phyloP scores from a whole-genome alignment of 2,888 invertebrate genomes.

The Callyntrura sp. region DNA sequence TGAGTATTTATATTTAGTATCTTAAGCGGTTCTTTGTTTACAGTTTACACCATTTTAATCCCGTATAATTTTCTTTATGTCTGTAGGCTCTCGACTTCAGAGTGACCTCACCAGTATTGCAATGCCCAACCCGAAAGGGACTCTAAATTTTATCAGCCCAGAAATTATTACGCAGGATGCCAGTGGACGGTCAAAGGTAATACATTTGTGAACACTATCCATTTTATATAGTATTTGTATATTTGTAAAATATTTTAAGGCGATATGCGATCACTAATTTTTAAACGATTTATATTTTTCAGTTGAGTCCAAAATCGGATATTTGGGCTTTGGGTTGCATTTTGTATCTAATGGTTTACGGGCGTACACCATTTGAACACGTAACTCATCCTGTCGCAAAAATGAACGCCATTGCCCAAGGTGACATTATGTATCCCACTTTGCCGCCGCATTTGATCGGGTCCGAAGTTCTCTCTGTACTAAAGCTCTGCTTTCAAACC shows the following conservation, averaged over 20 bases:
- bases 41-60: too few species aligned
- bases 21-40: not conserved
- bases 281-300: constrained; percentile 48
- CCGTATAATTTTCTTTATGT: not conserved
- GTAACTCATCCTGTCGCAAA: constrained; percentile 90
- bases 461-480: constrained; percentile 89
- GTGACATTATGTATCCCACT: constrained; percentile 90
- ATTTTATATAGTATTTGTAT: not conserved
- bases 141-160: constrained; percentile 98
- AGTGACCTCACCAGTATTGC: constrained; percentile 95
- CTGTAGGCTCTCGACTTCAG: constrained; percentile 93
- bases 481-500: constrained; percentile 91
- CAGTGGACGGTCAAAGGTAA: constrained; percentile 84
- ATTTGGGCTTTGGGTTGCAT: constrained; percentile 99
- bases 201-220: not conserved
- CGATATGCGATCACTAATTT: too few species aligned
- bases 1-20: constrained; percentile 25
- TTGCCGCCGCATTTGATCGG: constrained; percentile 85
- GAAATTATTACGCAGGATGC: constrained; percentile 89
- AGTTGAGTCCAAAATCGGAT: constrained; percentile 97
- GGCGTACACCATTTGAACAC: constrained; percentile 95
- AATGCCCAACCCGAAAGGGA: constrained; percentile 93
- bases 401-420: constrained; percentile 91
- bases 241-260: constrained; percentile 12
- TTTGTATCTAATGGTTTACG: constrained; percentile 96